phyloP scores from a whole-genome alignment of 1,140 invertebrate genomes.

The Caenorhabditis latens region DNA sequence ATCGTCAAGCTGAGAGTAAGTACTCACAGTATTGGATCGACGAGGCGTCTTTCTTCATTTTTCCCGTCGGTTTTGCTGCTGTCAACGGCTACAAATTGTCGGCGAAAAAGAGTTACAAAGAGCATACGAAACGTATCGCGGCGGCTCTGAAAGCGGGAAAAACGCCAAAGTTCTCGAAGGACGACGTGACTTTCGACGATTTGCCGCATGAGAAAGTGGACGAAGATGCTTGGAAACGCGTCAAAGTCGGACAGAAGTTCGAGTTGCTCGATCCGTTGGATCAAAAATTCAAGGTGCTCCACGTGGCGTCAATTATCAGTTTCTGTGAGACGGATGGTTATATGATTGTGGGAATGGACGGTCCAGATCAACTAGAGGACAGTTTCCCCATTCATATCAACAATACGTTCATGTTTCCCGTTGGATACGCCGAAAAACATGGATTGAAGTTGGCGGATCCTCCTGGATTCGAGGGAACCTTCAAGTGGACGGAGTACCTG shows the following conservation, averaged over 20 bases:
- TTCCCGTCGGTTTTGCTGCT: constrained; percentile 68
- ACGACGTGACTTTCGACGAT: constrained; percentile 16
- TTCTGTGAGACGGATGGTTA: constrained; percentile 64
- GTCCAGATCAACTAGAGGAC: constrained; percentile 67
- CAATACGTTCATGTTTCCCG: constrained; percentile 11
- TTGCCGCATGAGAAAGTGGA: not conserved
- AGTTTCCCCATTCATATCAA: constrained; percentile 44
- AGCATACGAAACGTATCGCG: constrained; percentile 64
- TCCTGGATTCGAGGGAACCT: not conserved
- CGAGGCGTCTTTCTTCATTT: constrained; percentile 62
- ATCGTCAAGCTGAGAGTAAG: not conserved
- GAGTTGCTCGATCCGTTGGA: constrained; percentile 69
- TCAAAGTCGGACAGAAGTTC: constrained; percentile 60
- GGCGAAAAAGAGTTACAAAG: constrained; percentile 61
- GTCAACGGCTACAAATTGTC: constrained; percentile 60
- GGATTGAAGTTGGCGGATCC: not conserved
- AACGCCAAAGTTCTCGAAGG: not conserved
- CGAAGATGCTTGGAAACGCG: not conserved
- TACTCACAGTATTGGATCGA: constrained; percentile 62
- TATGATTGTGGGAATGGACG: constrained; percentile 69
- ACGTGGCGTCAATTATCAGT: constrained; percentile 67
- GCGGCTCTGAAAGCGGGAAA: not conserved
- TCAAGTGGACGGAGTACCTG: not conserved
- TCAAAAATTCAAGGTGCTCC: constrained; percentile 53
- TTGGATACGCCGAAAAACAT: constrained; percentile 27